Evolutionary conservation across 2,888 invertebrate genomes (phyloP).

Genomic region (Drosophila neonasuta): DNA sequence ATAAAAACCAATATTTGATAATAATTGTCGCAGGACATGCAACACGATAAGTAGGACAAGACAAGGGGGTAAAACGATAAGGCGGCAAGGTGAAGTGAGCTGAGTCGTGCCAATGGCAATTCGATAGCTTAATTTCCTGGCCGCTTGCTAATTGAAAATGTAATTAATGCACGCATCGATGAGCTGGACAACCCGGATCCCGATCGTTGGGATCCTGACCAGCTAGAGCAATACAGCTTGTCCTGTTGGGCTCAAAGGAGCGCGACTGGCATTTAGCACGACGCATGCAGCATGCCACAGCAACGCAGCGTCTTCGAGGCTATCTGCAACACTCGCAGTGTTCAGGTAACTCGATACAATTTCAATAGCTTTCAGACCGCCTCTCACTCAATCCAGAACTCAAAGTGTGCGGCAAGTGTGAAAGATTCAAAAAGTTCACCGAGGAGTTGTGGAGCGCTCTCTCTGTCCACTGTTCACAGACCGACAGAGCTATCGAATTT

Average conservation of each 20-base stretch:
- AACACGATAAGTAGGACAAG: slow-evolving; percentile 40
- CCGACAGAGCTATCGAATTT: slow-evolving; percentile 74
- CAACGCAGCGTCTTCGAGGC: slow-evolving; percentile 15
- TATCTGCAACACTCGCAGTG: slow-evolving; percentile 55
- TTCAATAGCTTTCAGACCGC: slow-evolving; percentile 66
- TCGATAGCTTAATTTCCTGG: slow-evolving; percentile 79
- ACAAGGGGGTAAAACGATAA: too few species aligned
- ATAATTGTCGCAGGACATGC: slow-evolving; percentile 75
- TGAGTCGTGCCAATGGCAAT: slow-evolving; percentile 60
- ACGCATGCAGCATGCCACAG: slow-evolving; percentile 42
- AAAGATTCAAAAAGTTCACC: slow-evolving; percentile 65
- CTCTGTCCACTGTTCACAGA: neutral
- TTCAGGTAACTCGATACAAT: slow-evolving; percentile 68
- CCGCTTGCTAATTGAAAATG: slow-evolving; percentile 77
- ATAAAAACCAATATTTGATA: slow-evolving; percentile 73
- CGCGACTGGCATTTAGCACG: slow-evolving; percentile 62
- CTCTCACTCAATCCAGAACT: slow-evolving; percentile 16
- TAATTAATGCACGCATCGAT: slow-evolving; percentile 77
- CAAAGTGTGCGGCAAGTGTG: slow-evolving; percentile 77
- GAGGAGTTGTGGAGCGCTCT: slow-evolving; percentile 3
- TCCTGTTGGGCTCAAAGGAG: slow-evolving; percentile 50
- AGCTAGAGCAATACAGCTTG: slow-evolving; percentile 2
- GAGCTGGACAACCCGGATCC: slow-evolving; percentile 20
- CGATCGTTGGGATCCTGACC: slow-evolving; percentile 19
- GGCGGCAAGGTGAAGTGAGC: neutral